These are phyloP conservation scores for Spilosoma lubricipeda DNA, from an alignment of 2,888 invertebrate species.

Conservation along the genomic window DNA sequence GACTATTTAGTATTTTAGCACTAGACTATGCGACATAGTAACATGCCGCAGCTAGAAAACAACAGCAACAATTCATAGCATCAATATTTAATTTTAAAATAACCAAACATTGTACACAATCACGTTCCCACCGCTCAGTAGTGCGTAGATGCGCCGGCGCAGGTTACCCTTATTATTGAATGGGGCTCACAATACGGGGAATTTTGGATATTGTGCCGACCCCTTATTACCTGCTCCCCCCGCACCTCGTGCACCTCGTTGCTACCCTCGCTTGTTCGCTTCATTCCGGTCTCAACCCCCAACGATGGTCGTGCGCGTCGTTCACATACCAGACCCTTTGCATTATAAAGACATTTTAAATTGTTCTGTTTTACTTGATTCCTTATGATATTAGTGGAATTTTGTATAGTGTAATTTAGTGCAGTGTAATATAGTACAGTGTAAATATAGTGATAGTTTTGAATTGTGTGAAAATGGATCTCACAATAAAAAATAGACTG, in stretches of 20 bases:
- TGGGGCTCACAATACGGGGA: slow-evolving; percentile 66
- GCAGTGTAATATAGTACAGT: slow-evolving; percentile 52
- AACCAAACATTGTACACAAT: slow-evolving; percentile 55
- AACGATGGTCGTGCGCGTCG: slow-evolving; percentile 73
- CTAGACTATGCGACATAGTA: slow-evolving; percentile 19
- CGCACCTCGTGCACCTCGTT: slow-evolving; percentile 21
- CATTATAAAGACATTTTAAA: slow-evolving; percentile 36
- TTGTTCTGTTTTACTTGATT: slow-evolving; percentile 49
- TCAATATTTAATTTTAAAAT: slow-evolving; percentile 57
- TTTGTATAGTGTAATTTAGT: slow-evolving; percentile 52
- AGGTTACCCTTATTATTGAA: slow-evolving; percentile 64
- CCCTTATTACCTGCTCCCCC: slow-evolving; percentile 73
- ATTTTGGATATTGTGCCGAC: slow-evolving; percentile 66
- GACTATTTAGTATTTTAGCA: slow-evolving; percentile 12
- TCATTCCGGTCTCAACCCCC: slow-evolving; percentile 70
- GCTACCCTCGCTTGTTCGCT: slow-evolving; percentile 49
- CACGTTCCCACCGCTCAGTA: slow-evolving; percentile 52
- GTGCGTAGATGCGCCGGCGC: slow-evolving; percentile 56
- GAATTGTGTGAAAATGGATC: slow-evolving; percentile 72
- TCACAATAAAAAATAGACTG: slow-evolving; percentile 69
- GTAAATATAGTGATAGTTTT: slow-evolving; percentile 48
- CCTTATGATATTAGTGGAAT: slow-evolving; percentile 58
- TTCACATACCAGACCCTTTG: slow-evolving; percentile 37
- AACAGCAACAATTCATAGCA: slow-evolving; percentile 48
- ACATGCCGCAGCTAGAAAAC: slow-evolving; percentile 38